A percentile compares a stretch with the other conserved stretches of the same genome.
Evolutionary conservation across 2,888 invertebrate genomes (phyloP).

Genomic region (Clitarchus hookeri): DNA sequence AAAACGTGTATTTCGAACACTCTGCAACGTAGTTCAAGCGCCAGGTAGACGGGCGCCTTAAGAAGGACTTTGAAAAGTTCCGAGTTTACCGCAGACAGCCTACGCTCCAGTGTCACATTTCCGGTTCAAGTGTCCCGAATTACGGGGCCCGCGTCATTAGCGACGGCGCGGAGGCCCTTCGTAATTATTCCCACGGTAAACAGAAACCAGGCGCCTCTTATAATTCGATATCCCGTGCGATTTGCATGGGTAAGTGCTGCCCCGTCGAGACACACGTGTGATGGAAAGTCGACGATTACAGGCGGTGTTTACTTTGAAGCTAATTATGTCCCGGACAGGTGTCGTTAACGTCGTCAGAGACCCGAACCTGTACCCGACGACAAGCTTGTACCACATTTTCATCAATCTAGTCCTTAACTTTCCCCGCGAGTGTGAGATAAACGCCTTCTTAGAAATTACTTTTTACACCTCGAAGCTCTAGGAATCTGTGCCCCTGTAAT

Average conservation of each 20-base stretch:
- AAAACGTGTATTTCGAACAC: too few relatives aligned
- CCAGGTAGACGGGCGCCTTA: too few relatives aligned
- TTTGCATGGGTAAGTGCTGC: neutral
- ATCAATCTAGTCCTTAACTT: neutral
- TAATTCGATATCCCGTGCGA: neutral
- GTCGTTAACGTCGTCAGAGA: neutral
- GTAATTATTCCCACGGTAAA: neutral
- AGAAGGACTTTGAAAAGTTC: too few relatives aligned
- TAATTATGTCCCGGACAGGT: neutral
- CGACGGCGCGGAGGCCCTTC: neutral
- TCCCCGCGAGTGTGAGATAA: neutral
- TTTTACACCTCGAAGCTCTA: neutral
- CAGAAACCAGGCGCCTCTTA: neutral
- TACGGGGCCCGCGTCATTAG: neutral
- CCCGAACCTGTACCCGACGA: neutral
- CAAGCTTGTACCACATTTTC: neutral
- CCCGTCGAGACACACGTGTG: neutral
- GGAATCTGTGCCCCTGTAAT: too few relatives aligned
- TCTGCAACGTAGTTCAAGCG: too few relatives aligned
- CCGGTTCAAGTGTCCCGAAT: neutral
- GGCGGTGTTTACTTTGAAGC: neutral
- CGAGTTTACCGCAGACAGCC: too few relatives aligned
- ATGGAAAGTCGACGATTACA: neutral
- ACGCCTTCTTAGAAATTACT: neutral
- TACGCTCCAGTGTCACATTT: neutral